Base-by-base conservation (phyloP, 2,113 vertebrate species). In the Lasiurus borealis region DNA sequence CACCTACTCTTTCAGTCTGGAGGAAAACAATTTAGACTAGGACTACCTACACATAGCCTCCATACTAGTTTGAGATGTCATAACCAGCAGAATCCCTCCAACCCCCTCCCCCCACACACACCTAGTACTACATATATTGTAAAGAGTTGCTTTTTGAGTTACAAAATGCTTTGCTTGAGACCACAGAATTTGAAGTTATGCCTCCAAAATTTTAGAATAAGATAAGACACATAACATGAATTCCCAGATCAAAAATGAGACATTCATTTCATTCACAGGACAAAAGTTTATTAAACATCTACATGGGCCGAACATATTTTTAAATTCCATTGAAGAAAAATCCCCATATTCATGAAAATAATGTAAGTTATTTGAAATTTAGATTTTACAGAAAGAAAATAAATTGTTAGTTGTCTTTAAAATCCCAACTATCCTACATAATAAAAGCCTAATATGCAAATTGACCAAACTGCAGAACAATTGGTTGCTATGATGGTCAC, bases 371-470 rank as follows among this genome's bases (percentile, higher is more conserved):
- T 66, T 85, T 95, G 36, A 5, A 84, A 91, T 13, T 64, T 81
- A 85, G 16, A 34, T 91, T 85, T 87, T 81, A 90, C 14, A 82
- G 15, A 4, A 66, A 25, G 27, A 95, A 82, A 93, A 59, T 66
- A 21, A 76, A 8, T 59, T 93, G 12, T 54, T 66, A 29, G 8
- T 50, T 92, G 15, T 59, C 73, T 87, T 87, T 48, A 81, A 72
- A 80, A 31, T 88, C 59, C 90, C 8, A 57, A n/a, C 27, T 62
- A 31, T 36, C 27, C 57, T 59, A n/a, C n/a, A n/a, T n/a, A n/a
- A n/a, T n/a, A n/a, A n/a, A n/a, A n/a, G n/a, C n/a, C n/a, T n/a
- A n/a, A n/a, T n/a, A n/a, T n/a, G n/a, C n/a, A n/a, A n/a, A n/a
- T n/a, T n/a, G n/a, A n/a, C n/a, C n/a, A n/a, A n/a, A n/a, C n/a